Evolutionary conservation across 1,140 invertebrate species (phyloP).

Genomic region (Ridgeia piscesae): DNA sequence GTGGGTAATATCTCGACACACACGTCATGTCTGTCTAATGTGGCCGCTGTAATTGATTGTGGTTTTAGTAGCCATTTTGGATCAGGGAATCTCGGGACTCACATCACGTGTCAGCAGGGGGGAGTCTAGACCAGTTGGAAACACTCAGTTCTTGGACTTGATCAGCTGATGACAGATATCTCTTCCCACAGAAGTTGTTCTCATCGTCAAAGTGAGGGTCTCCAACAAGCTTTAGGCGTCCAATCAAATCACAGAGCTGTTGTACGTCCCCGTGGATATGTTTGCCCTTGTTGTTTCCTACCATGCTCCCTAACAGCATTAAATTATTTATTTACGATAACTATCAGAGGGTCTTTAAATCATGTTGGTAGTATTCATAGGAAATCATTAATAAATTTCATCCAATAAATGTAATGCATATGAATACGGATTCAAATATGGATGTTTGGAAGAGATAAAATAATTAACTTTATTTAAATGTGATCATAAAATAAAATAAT

Average conservation of each 20-base stretch:
- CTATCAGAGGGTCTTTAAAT: background rate
- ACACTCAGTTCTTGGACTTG: too few species aligned
- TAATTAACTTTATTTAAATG: background rate
- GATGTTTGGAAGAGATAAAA: background rate
- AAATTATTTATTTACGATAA: background rate
- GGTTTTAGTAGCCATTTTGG: too few species aligned
- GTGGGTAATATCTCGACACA: too few species aligned
- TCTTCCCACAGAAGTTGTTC: background rate
- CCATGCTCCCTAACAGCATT: background rate
- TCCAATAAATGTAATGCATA: too few species aligned
- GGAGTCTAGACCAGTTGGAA: too few species aligned
- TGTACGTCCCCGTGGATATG: background rate
- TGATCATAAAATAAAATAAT: background rate
- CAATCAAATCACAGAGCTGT: background rate
- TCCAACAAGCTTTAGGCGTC: background rate
- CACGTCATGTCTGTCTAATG: too few species aligned
- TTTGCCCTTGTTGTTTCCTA: background rate
- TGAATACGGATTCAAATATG: too few species aligned
- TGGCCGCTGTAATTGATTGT: too few species aligned
- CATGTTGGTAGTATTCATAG: background rate
- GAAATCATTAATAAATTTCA: background rate
- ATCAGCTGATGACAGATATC: too few species aligned
- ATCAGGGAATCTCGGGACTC: too few species aligned
- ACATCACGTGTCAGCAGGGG: too few species aligned
- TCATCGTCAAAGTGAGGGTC: background rate